These are phyloP conservation scores for Catharus fuscescens DNA, from an alignment of 2,113 vertebrate species.

Conservation along the genomic window DNA sequence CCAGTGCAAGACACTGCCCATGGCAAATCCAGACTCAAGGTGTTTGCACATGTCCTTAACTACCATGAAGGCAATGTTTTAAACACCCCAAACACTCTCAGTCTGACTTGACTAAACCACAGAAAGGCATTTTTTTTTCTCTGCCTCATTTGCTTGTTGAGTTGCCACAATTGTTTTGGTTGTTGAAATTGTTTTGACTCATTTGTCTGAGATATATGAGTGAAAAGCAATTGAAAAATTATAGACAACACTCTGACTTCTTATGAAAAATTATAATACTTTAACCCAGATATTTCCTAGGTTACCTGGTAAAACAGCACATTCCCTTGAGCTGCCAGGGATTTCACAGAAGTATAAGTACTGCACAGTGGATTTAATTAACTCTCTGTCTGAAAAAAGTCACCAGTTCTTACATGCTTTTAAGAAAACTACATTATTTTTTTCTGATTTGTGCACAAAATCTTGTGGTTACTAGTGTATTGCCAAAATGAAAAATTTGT, in stretches of 20 bases:
- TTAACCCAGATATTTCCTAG: background rate
- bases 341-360: background rate
- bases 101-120: background rate
- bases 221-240: background rate
- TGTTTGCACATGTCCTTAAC: background rate
- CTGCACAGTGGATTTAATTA: background rate
- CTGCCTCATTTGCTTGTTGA: background rate
- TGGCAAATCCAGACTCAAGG: background rate
- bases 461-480: background rate
- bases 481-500: background rate
- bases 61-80: background rate
- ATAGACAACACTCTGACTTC: background rate
- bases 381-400: background rate
- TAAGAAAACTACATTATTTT: background rate
- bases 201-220: background rate
- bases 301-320: background rate
- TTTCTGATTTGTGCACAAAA: background rate
- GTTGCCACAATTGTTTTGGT: background rate
- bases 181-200: background rate
- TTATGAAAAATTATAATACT: background rate
- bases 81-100: background rate
- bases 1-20: fast-evolving
- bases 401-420: background rate
- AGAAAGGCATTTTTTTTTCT: background rate
- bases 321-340: background rate